Evolutionary conservation across 2,797 vertebrate species (phyloP), one percentile per base, ranked within the genome.

Genomic region (Anas capensis): DNA sequence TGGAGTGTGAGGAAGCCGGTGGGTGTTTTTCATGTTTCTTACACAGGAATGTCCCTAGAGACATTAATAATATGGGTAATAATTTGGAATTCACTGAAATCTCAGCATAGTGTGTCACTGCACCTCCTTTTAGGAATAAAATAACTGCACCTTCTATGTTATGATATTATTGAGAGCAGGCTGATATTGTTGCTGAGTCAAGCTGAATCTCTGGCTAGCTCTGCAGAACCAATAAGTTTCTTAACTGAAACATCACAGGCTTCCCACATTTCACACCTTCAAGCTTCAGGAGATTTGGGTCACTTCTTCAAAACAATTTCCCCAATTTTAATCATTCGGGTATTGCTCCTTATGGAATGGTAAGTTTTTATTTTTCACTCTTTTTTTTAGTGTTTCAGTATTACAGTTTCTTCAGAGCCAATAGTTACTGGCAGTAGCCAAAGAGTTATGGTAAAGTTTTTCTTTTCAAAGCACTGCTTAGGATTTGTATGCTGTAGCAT

Each of bases 221-320:
- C 23, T 54, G 23, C 23, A 44, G 20, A 65, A n/a, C 23, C 60
- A 49, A 2, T 31, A 57, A 8, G 2, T 57, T 81, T 82, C 72
- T 82, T 69, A 46, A 64, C 44, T 56, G 51, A 21, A 83, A 79
- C 12, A 16, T 60, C 5, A 0, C 23, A 87, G 34, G 33, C 57
- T 90, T 90, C 38, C 44, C 62, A 70, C 57, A 48, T 54, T 70
- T 93, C 62, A 80, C 68, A 83, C 73, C 34, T 75, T 75, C 62
- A 75, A 80, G 38, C 38, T 75, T 27, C 57, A 65, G 33, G 70
- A 80, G 34, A 24, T 49, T 90, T 70, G 46, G 83, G 27, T 76
- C 51, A 75, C 38, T 64, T 80, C n/a, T 29, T 79, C 29, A 70
- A 69, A 86, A 62, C 12, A 23, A 44, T 65, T 69, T 76, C 62